These are phyloP conservation scores for Poecilia picta DNA, from an alignment of 2,797 vertebrate species.

Conservation along the genomic window DNA sequence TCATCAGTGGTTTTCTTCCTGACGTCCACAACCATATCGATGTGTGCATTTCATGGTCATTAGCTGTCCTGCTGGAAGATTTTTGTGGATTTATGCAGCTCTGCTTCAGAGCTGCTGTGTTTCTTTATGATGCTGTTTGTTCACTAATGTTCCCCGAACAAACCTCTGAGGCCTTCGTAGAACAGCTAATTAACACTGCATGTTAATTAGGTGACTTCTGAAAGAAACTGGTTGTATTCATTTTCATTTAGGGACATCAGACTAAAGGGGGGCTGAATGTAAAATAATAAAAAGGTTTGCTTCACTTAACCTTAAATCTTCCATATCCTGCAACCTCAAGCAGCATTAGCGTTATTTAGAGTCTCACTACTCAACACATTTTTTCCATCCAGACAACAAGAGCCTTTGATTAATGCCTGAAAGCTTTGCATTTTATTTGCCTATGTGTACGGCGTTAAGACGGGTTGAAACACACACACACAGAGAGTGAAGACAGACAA, in stretches of 20 bases:
- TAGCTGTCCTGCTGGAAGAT: neutral
- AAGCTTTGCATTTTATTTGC: conserved; percentile 49
- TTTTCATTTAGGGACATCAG: neutral
- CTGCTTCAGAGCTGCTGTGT: neutral
- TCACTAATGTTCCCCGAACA: neutral
- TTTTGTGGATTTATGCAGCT: neutral
- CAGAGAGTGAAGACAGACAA: conserved; percentile 51
- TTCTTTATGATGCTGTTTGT: neutral
- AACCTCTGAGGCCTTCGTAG: neutral
- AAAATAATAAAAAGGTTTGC: neutral
- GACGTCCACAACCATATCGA: neutral
- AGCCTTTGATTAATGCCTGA: conserved; percentile 26
- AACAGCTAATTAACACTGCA: neutral
- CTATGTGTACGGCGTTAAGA: conserved; percentile 45
- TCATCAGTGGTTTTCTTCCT: neutral
- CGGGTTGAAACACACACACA: conserved; percentile 51
- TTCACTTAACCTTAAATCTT: conserved; percentile 3
- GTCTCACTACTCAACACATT: conserved; percentile 35
- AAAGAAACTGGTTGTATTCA: neutral
- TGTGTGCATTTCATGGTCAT: neutral
- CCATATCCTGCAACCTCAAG: conserved; percentile 36
- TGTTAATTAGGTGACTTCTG: neutral
- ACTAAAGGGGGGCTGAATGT: neutral
- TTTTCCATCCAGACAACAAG: conserved; percentile 23
- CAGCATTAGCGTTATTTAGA: conserved; percentile 49